Conservation (phyloP, 2,797 vertebrate genomes). For the Mastacembelus armatus region DNA sequence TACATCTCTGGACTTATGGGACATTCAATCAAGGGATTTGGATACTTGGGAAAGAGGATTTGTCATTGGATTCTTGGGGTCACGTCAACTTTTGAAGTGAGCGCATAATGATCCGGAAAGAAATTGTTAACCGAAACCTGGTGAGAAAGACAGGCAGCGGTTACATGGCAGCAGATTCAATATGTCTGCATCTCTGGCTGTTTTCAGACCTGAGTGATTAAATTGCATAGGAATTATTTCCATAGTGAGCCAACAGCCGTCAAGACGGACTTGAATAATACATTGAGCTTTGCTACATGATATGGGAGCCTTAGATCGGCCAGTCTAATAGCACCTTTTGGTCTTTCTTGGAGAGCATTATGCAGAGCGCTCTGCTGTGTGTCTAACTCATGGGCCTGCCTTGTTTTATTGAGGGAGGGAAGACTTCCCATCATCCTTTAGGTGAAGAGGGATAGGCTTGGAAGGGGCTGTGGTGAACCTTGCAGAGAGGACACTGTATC, state of each 20-base stretch:
- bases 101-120: slow-evolving; percentile 38
- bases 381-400: slow-evolving; percentile 53
- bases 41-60: slow-evolving; percentile 61
- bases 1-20: slow-evolving; percentile 60
- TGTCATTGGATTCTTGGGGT: slow-evolving; percentile 67
- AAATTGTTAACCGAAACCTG: slow-evolving; percentile 49
- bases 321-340: slow-evolving; percentile 45
- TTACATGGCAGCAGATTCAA: slow-evolving; percentile 57
- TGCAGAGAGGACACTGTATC: slow-evolving; percentile 67
- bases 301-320: slow-evolving; percentile 56
- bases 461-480: slow-evolving; percentile 57
- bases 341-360: slow-evolving; percentile 58
- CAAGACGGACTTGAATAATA: slow-evolving; percentile 75
- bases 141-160: slow-evolving; percentile 36
- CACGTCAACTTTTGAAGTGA: slow-evolving; percentile 58
- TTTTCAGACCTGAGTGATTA: slow-evolving; percentile 73
- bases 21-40: slow-evolving; percentile 66
- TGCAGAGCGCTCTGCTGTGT: slow-evolving; percentile 48
- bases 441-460: slow-evolving; percentile 67
- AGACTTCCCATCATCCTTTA: slow-evolving; percentile 74
- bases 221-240: slow-evolving; percentile 75
- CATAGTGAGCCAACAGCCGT: slow-evolving; percentile 63
- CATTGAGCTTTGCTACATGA: slow-evolving; percentile 70
- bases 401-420: slow-evolving; percentile 63
- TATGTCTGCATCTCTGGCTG: slow-evolving; percentile 68